Percentiles rank a stretch among this genome's conserved stretches.
These are phyloP conservation scores for Mamestra brassicae DNA, from an alignment of 2,888 invertebrate genomes.

Conservation along the genomic window DNA sequence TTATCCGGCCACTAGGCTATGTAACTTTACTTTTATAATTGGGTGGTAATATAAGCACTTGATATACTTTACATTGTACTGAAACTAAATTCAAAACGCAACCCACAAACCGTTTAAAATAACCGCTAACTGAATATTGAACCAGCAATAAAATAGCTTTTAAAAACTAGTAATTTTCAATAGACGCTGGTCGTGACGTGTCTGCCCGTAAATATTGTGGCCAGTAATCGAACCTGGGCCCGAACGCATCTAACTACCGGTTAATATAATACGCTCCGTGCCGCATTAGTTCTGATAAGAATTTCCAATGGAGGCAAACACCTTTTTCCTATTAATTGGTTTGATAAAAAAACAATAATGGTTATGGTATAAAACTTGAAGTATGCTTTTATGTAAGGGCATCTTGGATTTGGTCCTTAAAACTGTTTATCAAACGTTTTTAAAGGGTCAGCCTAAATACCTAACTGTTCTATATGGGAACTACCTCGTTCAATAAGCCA, in stretches of 20 bases:
- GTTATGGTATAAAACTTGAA: neutral
- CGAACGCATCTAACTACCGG: slow-evolving; percentile 67
- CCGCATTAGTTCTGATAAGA: slow-evolving; percentile 64
- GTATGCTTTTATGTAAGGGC: neutral
- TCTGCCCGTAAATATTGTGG: slow-evolving; percentile 75
- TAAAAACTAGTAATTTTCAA: slow-evolving; percentile 77
- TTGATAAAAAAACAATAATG: neutral
- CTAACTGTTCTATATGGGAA: no score
- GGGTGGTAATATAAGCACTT: neutral
- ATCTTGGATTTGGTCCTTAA: no score
- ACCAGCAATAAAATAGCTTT: slow-evolving; percentile 72
- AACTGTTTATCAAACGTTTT: no score
- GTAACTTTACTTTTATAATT: neutral
- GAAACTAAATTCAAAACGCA: slow-evolving; percentile 26
- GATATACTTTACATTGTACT: neutral
- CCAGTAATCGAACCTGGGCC: slow-evolving; percentile 77
- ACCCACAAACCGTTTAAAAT: slow-evolving; percentile 28
- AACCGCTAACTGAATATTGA: slow-evolving; percentile 59
- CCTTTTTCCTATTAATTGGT: slow-evolving; percentile 54
- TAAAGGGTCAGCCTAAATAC: no score
- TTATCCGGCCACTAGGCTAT: no score
- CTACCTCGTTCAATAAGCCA: no score
- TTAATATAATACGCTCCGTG: slow-evolving; percentile 66
- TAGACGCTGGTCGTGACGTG: slow-evolving; percentile 78
- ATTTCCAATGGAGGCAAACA: slow-evolving; percentile 52